phyloP scores from a whole-genome alignment of 2,113 vertebrate genomes.

The Cebidichthys violaceus region DNA sequence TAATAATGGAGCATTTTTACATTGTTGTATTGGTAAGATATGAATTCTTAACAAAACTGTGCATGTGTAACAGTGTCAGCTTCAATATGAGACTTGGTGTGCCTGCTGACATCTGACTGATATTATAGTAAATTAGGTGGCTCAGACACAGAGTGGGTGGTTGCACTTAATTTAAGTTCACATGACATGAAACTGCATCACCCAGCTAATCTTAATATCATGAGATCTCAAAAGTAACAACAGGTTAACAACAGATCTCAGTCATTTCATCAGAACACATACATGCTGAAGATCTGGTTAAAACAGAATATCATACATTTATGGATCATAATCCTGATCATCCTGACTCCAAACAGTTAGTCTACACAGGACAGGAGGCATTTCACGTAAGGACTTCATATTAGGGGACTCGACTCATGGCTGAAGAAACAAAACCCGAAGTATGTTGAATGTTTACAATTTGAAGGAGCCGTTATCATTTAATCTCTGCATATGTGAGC shows the following conservation, averaged over 20 bases:
- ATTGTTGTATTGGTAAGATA: background rate
- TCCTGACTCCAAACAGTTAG: background rate
- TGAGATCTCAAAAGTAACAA: background rate
- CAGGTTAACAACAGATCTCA: background rate
- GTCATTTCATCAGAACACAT: background rate
- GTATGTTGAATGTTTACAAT: background rate
- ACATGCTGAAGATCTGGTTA: background rate
- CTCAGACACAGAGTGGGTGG: conserved; percentile 11
- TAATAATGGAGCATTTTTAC: background rate
- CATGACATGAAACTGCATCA: conserved; percentile 5
- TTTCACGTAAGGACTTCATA: background rate
- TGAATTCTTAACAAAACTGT: background rate
- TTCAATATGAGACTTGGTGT: background rate
- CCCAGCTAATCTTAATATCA: background rate
- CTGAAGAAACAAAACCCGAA: background rate
- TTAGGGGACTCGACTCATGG: background rate
- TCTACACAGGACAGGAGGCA: background rate
- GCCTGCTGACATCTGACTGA: conserved; percentile 23
- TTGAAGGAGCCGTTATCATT: background rate
- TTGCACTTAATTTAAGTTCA: conserved; percentile 7
- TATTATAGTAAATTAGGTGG: conserved; percentile 36
- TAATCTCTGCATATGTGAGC: background rate
- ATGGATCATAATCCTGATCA: background rate
- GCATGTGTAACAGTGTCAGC: background rate
- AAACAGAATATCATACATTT: background rate